Conservation (phyloP, 2,888 invertebrate genomes). For the Odiellus spinosus region DNA sequence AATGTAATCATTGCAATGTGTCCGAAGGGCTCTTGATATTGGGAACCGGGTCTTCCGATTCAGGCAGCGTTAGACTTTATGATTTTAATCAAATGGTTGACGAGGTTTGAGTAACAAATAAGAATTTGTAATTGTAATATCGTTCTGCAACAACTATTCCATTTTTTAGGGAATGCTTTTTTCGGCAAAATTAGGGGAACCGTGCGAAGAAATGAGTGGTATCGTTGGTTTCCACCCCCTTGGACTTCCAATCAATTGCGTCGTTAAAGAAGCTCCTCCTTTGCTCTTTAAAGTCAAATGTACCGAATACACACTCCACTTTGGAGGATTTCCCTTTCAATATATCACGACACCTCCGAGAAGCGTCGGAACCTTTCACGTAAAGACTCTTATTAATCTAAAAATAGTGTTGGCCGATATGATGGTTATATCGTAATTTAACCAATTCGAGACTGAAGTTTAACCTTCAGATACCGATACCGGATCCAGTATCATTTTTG, state of each 20-base stretch:
- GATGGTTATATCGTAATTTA: too few species aligned
- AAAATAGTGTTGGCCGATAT: not conserved
- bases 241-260: constrained; percentile 9
- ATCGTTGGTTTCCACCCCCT: constrained; percentile 6
- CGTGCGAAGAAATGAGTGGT: constrained; percentile 6
- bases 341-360: constrained; percentile 8
- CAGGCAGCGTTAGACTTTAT: constrained; percentile 6
- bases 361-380: constrained; percentile 5
- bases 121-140: too few species aligned
- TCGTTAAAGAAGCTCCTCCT: constrained; percentile 8
- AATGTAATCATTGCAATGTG: constrained; percentile 6
- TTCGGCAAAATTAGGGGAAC: constrained; percentile 5
- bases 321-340: constrained; percentile 9
- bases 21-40: constrained; percentile 8
- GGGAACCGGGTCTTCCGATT: constrained; percentile 3
- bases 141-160: too few species aligned
- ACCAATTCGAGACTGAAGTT: not conserved
- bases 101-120: not conserved
- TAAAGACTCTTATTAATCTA: too few species aligned
- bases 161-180: constrained; percentile 4
- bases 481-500: not conserved
- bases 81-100: constrained; percentile 5
- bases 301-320: constrained; percentile 3
- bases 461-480: not conserved
- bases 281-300: constrained; percentile 8